Percentiles rank a stretch among this genome's conserved stretches.
These are phyloP conservation scores for Exocentrus adspersus DNA, from an alignment of 2,888 invertebrate genomes.

Conservation along the genomic window DNA sequence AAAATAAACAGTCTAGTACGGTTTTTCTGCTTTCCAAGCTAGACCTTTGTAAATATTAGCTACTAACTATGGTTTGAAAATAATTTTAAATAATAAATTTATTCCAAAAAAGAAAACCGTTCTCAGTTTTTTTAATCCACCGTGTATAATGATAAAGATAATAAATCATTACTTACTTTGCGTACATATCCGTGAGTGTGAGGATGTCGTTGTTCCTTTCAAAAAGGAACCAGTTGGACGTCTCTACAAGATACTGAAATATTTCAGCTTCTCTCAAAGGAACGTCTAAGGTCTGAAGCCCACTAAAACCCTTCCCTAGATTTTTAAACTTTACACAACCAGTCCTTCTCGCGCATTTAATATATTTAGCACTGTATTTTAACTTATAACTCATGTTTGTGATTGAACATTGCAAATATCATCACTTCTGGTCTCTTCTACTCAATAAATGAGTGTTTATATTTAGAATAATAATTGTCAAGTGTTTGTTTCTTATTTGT, in stretches of 20 bases:
- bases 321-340: slow-evolving; percentile 49
- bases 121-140: too few relatives aligned
- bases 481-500: slow-evolving; percentile 5
- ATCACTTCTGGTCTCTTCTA: too few relatives aligned
- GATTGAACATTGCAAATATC: not conserved
- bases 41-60: too few relatives aligned
- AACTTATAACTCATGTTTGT: slow-evolving; percentile 37
- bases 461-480: too few relatives aligned
- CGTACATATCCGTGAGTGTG: slow-evolving; percentile 47
- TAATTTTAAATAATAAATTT: too few relatives aligned
- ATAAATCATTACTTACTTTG: slow-evolving; percentile 44
- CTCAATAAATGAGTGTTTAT: too few relatives aligned
- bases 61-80: too few relatives aligned
- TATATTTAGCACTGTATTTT: slow-evolving; percentile 45
- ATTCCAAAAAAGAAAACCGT: too few relatives aligned
- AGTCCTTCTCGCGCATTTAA: slow-evolving; percentile 45
- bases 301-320: slow-evolving; percentile 37
- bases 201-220: slow-evolving; percentile 47
- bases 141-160: too few relatives aligned
- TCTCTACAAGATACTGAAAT: slow-evolving; percentile 53
- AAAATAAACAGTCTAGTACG: too few relatives aligned
- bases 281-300: slow-evolving; percentile 45
- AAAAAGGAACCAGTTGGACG: slow-evolving; percentile 58
- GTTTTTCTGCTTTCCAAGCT: too few relatives aligned
- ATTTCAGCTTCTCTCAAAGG: slow-evolving; percentile 48